Evolutionary conservation across 37 sponge, comb jelly and placozoan genomes (phyloP).

Genomic region (Cliona cf. orientalis): DNA sequence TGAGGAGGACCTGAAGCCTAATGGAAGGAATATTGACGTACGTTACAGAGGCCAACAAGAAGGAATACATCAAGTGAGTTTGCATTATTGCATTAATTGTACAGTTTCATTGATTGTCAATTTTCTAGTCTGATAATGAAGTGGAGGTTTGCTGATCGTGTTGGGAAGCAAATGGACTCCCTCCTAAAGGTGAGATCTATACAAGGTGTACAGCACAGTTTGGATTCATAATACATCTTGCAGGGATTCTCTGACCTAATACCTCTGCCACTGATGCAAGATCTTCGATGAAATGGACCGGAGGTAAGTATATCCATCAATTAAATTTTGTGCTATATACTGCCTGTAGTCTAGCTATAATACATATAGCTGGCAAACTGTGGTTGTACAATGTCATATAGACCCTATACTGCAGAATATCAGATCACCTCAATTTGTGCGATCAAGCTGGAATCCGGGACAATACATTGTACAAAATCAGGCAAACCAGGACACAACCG

Average conservation of each 20-base stretch:
- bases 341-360: too few relatives aligned
- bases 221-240: background rate
- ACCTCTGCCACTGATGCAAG: conserved; percentile 71
- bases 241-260: conserved; percentile 93
- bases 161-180: conserved; percentile 85
- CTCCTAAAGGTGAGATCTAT: conserved; percentile 78
- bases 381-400: too few relatives aligned
- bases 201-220: too few relatives aligned
- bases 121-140: conserved; percentile 91
- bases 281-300: conserved; percentile 91
- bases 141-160: conserved; percentile 90
- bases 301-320: conserved; percentile 80
- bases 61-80: conserved; percentile 82
- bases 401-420: too few relatives aligned
- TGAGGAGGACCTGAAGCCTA: conserved; percentile 82
- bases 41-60: conserved; percentile 92
- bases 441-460: too few relatives aligned
- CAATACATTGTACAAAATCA: too few relatives aligned
- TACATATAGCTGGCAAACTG: too few relatives aligned
- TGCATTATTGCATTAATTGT: too few relatives aligned
- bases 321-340: too few relatives aligned
- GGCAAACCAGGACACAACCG: too few relatives aligned
- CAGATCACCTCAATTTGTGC: too few relatives aligned
- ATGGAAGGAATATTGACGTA: conserved; percentile 83
- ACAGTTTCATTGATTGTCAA: too few relatives aligned